Evolutionary conservation across 2,113 vertebrate genomes (phyloP), one percentile per base, ranked within the genome.

Genomic region (Collichthys lucidus): DNA sequence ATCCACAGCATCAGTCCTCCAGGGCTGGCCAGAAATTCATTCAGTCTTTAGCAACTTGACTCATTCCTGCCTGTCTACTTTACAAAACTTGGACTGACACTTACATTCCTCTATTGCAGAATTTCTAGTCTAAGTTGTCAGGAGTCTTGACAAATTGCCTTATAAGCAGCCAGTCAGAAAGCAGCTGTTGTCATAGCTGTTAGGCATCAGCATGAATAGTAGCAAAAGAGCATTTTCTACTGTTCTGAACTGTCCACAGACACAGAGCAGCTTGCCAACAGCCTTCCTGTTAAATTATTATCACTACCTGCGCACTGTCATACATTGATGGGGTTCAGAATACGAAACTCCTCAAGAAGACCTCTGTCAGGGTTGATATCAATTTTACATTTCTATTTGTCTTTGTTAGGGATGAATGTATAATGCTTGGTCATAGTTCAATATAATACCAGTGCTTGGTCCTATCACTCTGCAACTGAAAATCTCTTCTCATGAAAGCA

Each of bases 121-220:
- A 77, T 92, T 81, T 87, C 69, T 49, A 50, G 76, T 77, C 66
- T 17, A 80, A 90, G 83, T 88, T 93, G 88, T 92, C 91, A 93
- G 70, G 77, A 86, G 53, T 85, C 61, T 64, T 86, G 93, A 90
- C 89, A 92, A 92, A 94, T 88, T 84, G 85, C 84, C 86, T 86
- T 82, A 86, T 83, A 92, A 87, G 79, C 74, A 87, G 69, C 42
- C 74, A 61, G 83, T 92, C 88, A 86, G 88, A 89, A 87, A 85
- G 84, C 80, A 86, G 87, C 89, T 83, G 83, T 90, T 88, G 85
- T 92, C 91, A 89, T 82, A 72, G 71, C 79, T 78, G 87, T 83
- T 83, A 68, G 83, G 75, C 57, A 79, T 84, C 87, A 83, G 83
- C 69, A 47, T 40, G 75, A 83, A 72, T 60, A 76, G 70, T 72